Conservation (phyloP, 2,113 vertebrate species). For the Notarius lentiginosus region DNA sequence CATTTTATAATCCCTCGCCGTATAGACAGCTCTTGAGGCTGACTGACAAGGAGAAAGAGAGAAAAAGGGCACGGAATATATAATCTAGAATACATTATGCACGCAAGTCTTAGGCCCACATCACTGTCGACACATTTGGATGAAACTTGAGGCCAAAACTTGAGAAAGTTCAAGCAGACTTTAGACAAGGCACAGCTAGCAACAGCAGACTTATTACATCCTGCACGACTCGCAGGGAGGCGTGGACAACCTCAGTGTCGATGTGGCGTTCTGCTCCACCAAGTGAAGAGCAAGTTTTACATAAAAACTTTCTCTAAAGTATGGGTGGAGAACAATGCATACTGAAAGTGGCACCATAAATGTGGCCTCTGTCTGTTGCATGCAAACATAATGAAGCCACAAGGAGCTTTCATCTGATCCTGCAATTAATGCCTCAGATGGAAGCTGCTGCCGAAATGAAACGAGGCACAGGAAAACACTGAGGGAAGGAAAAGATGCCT, state of each 20-base stretch:
- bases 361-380: constrained; percentile 41
- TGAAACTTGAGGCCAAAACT: constrained; percentile 21
- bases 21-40: constrained; percentile 50
- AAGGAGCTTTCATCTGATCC: constrained; percentile 35
- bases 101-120: not conserved
- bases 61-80: constrained; percentile 71
- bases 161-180: constrained; percentile 14
- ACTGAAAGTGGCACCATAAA: constrained; percentile 47
- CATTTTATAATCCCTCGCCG: constrained; percentile 45
- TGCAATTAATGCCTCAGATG: constrained; percentile 51
- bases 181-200: constrained; percentile 4
- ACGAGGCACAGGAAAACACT: not conserved
- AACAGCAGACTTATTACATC: not conserved
- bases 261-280: not conserved
- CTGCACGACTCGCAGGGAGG: not conserved
- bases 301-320: constrained; percentile 38
- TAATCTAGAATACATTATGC: constrained; percentile 58
- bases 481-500: constrained; percentile 11
- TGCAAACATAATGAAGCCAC: constrained; percentile 51
- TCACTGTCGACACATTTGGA: constrained; percentile 29
- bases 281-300: constrained; percentile 23
- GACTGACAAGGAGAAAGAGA: constrained; percentile 56
- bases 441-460: constrained; percentile 3
- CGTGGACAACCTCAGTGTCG: not conserved
- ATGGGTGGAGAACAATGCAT: constrained; percentile 31